Conservation (phyloP, 2,888 invertebrate species). For the Drosophila barbarae region DNA sequence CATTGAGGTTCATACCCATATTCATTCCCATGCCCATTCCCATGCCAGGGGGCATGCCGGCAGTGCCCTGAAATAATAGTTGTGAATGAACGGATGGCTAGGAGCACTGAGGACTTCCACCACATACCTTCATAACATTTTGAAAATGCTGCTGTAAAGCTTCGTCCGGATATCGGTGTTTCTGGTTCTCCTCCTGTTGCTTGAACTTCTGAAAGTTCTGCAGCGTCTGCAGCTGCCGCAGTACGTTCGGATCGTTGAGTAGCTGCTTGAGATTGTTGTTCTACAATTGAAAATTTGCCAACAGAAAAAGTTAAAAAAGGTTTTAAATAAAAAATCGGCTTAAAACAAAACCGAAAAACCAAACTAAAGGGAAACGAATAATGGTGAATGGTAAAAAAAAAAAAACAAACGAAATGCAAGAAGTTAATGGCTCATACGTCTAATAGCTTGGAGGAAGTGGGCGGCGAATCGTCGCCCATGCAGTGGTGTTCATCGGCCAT, state of each 20-base stretch:
- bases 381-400: not conserved
- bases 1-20: slow-evolving; percentile 42
- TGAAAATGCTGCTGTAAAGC: slow-evolving; percentile 88
- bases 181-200: slow-evolving; percentile 85
- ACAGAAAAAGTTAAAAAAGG: not conserved
- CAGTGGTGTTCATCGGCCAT: slow-evolving; percentile 67
- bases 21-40: slow-evolving; percentile 74
- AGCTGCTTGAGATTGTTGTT: slow-evolving; percentile 79
- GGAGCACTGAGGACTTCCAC: slow-evolving; percentile 71
- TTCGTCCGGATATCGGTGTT: slow-evolving; percentile 87
- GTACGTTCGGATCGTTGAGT: slow-evolving; percentile 91
- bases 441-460: slow-evolving; percentile 71
- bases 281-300: slow-evolving; percentile 57
- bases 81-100: not conserved
- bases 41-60: slow-evolving; percentile 79
- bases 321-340: not conserved
- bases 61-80: slow-evolving; percentile 74
- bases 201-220: slow-evolving; percentile 81
- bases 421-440: slow-evolving; percentile 61
- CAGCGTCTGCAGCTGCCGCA: slow-evolving; percentile 92
- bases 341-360: slow-evolving; percentile 19
- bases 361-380: slow-evolving; percentile 6
- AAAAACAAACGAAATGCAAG: not conserved
- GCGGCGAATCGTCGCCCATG: slow-evolving; percentile 70
- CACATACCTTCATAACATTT: slow-evolving; percentile 84